Percentiles rank a stretch among this genome's conserved stretches.
These are phyloP conservation scores for Ptychochromis oligacanthus DNA, from an alignment of 2,113 vertebrate species.

Conservation along the genomic window DNA sequence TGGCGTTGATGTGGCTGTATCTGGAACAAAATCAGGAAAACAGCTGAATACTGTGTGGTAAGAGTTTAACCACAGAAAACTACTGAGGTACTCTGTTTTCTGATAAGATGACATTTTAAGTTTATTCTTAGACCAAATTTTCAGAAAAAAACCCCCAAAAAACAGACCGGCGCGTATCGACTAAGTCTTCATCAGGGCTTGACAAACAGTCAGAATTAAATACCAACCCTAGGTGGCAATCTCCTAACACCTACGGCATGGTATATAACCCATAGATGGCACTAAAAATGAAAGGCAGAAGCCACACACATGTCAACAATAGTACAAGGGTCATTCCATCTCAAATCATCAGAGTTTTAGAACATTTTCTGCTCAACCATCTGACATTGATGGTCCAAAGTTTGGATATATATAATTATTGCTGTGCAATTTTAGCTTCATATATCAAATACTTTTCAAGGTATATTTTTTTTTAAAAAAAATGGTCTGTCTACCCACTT, in stretches of 20 bases:
- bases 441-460: no score
- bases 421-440: no score
- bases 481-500: no score
- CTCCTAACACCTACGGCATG: rapidly evolving
- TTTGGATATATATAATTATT: no score
- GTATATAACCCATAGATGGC: not conserved
- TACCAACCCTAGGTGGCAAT: not conserved
- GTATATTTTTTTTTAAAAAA: no score
- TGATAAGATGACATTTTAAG: not conserved
- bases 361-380: no score
- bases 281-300: not conserved
- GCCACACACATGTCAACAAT: no score
- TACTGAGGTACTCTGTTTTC: not conserved
- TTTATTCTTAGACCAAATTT: not conserved
- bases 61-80: rapidly evolving
- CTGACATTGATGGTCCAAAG: no score
- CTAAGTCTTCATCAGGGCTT: not conserved
- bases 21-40: not conserved
- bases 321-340: no score
- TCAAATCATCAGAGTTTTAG: no score
- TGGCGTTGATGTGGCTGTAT: not conserved
- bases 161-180: not conserved
- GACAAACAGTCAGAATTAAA: not conserved
- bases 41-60: not conserved
- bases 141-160: not conserved